Evolutionary conservation across 2,888 invertebrate species (phyloP).

Genomic region (Spilosoma lubricipeda): DNA sequence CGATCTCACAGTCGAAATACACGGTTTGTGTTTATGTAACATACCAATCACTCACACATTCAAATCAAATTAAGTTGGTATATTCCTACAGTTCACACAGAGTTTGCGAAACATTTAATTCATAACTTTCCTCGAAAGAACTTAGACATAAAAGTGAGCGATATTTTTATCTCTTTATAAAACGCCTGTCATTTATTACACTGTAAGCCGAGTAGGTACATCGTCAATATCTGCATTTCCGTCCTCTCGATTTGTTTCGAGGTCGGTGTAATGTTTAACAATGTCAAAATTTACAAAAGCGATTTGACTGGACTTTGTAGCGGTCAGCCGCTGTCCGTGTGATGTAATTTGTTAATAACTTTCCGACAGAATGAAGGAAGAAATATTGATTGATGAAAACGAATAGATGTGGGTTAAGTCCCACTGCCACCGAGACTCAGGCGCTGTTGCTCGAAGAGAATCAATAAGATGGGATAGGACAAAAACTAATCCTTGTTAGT

Average conservation of each 20-base stretch:
- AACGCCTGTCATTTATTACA: neutral
- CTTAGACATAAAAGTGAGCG: neutral
- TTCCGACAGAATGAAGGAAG: neutral
- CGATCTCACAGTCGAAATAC: neutral
- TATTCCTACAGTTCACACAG: neutral
- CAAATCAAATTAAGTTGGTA: neutral
- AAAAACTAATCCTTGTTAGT: neutral
- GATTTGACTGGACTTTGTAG: neutral
- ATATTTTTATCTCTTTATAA: neutral
- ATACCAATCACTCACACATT: neutral
- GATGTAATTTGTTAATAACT: too few species aligned
- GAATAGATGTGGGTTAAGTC: too few species aligned
- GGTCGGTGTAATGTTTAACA: neutral
- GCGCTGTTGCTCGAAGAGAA: neutral
- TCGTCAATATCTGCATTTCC: neutral
- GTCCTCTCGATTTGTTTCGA: neutral
- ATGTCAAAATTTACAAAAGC: neutral
- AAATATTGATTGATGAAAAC: neutral
- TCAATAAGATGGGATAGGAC: neutral
- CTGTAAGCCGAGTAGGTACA: neutral
- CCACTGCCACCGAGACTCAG: neutral
- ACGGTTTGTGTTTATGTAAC: neutral
- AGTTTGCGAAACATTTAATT: neutral
- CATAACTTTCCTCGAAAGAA: neutral
- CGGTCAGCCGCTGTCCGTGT: too few species aligned